A percentile compares a stretch with the other conserved stretches of the same genome.
Evolutionary conservation across 2,797 vertebrate genomes (phyloP).

Genomic region (Notoglanidium macrostoma): DNA sequence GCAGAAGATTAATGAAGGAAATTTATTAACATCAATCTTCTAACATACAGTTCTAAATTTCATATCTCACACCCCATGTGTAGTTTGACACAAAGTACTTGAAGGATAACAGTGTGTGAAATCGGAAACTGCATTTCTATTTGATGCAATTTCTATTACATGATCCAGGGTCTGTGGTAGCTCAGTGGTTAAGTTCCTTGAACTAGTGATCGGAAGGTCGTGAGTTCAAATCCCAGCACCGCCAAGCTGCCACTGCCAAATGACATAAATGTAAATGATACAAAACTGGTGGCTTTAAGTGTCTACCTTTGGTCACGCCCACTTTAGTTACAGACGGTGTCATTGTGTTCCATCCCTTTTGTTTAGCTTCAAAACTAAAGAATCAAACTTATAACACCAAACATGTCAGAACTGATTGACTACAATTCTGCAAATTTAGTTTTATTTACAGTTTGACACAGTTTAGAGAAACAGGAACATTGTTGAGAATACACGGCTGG

Average conservation of each 20-base stretch:
- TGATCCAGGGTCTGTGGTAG: not conserved
- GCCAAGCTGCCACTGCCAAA: too few relatives aligned
- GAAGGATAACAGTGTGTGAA: not conserved
- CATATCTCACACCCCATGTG: too few relatives aligned
- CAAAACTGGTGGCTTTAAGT: not conserved
- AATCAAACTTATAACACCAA: not conserved
- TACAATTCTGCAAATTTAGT: not conserved
- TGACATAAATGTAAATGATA: too few relatives aligned
- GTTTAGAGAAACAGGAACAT: not conserved
- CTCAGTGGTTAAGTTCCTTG: too few relatives aligned
- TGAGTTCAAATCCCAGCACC: too few relatives aligned
- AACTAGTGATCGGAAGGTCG: too few relatives aligned
- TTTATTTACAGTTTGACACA: not conserved
- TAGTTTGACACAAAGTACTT: not conserved
- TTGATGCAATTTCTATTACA: not conserved
- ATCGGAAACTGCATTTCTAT: not conserved
- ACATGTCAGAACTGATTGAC: not conserved
- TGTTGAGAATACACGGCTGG: not conserved
- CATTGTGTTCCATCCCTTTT: not conserved
- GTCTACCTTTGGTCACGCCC: not conserved
- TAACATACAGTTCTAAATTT: not conserved
- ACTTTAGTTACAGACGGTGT: not conserved
- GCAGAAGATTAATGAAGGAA: not conserved
- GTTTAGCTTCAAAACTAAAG: not conserved
- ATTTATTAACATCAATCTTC: not conserved